Conservation (phyloP, 2,888 invertebrate genomes). For the Mimas tiliae region DNA sequence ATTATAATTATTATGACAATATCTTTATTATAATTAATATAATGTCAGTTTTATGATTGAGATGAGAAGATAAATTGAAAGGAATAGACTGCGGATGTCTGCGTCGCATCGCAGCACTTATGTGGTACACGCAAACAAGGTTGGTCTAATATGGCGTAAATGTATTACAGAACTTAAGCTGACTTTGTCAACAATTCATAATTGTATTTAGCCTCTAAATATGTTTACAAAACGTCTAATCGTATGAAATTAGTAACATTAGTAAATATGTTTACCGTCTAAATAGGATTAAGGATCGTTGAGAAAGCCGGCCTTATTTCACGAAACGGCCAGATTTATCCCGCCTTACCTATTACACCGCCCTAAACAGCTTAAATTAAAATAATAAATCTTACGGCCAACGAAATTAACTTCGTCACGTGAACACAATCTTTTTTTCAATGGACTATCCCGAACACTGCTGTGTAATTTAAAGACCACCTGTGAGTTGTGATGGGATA, state of each 20-base stretch:
- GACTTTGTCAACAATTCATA: too few relatives aligned
- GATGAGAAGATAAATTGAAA: constrained; percentile 8
- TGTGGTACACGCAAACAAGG: constrained; percentile 15
- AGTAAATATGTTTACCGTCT: too few relatives aligned
- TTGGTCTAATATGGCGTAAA: background rate
- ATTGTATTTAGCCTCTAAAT: too few relatives aligned
- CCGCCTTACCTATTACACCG: constrained; percentile 2
- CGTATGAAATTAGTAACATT: too few relatives aligned
- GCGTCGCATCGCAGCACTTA: background rate
- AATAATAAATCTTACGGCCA: constrained; percentile 5
- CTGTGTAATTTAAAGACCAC: background rate
- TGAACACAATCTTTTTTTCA: background rate
- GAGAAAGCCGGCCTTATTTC: too few relatives aligned
- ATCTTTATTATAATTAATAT: too few relatives aligned
- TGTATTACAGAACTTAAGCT: background rate
- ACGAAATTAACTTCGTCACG: background rate
- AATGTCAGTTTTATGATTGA: too few relatives aligned
- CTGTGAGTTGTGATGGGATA: background rate
- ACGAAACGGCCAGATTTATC: constrained; percentile 9
- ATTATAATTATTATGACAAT: too few relatives aligned
- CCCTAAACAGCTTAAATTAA: constrained; percentile 15
- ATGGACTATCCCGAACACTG: background rate
- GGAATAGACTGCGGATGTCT: constrained; percentile 6
- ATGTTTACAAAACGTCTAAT: too few relatives aligned
- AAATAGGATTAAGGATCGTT: too few relatives aligned